Conservation (phyloP, 1,140 invertebrate genomes). For the Solenopsis fugax region DNA sequence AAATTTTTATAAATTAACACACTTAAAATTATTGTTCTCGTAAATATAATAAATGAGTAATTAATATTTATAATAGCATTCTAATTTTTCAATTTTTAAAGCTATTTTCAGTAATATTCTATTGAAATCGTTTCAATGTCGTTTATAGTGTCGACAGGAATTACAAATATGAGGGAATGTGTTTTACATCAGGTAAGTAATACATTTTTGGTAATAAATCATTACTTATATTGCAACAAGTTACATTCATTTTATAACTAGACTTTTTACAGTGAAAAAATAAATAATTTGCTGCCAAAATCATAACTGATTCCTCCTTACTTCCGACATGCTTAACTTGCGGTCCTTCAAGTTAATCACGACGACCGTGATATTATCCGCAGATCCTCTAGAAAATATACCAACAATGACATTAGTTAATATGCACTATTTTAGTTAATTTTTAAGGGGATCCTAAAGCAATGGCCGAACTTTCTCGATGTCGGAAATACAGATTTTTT, state of each 20-base stretch:
- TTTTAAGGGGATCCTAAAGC: not conserved
- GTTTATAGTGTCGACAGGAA: not conserved
- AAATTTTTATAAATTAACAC: too few species aligned
- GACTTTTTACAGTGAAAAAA: slow-evolving; percentile 7
- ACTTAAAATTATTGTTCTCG: too few species aligned
- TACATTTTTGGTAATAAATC: not conserved
- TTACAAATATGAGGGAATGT: not conserved
- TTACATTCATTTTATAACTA: slow-evolving; percentile 31
- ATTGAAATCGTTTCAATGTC: not conserved
- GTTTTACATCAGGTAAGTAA: not conserved
- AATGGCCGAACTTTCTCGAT: too few species aligned
- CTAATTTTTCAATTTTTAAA: too few species aligned
- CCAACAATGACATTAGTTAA: not conserved
- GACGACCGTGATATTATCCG: slow-evolving; percentile 98
- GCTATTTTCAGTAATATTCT: not conserved
- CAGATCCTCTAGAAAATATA: slow-evolving; percentile 90
- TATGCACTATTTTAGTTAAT: not conserved
- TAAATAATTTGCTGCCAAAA: not conserved
- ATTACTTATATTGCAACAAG: not conserved
- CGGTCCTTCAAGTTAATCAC: slow-evolving; percentile 94
- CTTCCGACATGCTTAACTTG: slow-evolving; percentile 77
- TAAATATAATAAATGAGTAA: too few species aligned
- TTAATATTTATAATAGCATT: too few species aligned
- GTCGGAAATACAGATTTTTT: too few species aligned
- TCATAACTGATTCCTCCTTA: slow-evolving; percentile 69